phyloP scores from a whole-genome alignment of 2,888 invertebrate genomes.

The Lordiphosa andalusiaca region DNA sequence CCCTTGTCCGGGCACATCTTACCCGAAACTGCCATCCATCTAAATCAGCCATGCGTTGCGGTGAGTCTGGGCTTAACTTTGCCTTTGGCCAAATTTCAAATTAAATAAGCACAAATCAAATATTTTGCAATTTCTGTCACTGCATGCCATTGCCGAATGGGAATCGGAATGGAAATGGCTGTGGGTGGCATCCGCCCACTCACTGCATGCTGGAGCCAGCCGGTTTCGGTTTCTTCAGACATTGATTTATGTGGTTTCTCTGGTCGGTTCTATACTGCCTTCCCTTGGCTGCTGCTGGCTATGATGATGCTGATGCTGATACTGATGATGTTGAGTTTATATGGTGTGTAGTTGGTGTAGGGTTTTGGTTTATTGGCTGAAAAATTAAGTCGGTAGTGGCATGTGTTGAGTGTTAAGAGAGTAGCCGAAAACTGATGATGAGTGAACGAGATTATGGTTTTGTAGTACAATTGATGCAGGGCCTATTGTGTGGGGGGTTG shows the following conservation, averaged over 20 bases:
- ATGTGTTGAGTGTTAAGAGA: constrained; percentile 36
- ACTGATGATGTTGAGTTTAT: constrained; percentile 33
- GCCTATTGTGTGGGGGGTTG: too few relatives aligned
- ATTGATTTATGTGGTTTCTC: constrained; percentile 72
- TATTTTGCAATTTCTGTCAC: constrained; percentile 72
- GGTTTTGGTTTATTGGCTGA: constrained; percentile 59
- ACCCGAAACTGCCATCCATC: constrained; percentile 46
- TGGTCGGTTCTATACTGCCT: constrained; percentile 21
- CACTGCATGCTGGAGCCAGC: constrained; percentile 21
- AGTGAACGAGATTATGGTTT: constrained; percentile 55
- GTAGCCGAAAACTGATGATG: constrained; percentile 41
- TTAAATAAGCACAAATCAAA: constrained; percentile 76
- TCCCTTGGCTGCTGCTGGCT: constrained; percentile 13
- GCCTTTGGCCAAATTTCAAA: constrained; percentile 50
- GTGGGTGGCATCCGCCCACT: constrained; percentile 9
- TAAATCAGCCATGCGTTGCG: constrained; percentile 38
- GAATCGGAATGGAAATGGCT: constrained; percentile 13
- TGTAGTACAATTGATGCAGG: constrained; percentile 26
- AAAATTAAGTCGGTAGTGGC: constrained; percentile 56
- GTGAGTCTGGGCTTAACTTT: background rate
- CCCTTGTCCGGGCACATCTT: constrained; percentile 42
- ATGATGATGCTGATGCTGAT: constrained; percentile 12
- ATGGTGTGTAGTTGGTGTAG: constrained; percentile 27
- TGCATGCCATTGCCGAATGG: constrained; percentile 43
- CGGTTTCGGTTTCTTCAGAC: constrained; percentile 36